Evolutionary conservation across 2,888 invertebrate genomes (phyloP).

Genomic region (Drosophila merina): DNA sequence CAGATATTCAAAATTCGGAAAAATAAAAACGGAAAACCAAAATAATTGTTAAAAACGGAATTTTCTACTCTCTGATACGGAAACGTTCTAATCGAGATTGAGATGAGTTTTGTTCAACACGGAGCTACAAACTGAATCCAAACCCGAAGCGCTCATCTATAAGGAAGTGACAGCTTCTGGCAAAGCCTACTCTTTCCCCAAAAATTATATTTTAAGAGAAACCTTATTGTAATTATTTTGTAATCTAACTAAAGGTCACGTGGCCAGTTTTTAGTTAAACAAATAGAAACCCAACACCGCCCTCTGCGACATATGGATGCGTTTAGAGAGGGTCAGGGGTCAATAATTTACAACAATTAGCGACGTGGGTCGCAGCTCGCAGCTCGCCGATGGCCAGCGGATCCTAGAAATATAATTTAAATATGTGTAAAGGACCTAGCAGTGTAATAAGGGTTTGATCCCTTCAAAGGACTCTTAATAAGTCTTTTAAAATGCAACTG

Average conservation of each 20-base stretch:
- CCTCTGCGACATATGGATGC: conserved; percentile 14
- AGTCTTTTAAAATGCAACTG: not conserved
- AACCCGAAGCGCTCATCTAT: not conserved
- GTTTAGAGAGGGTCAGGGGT: not conserved
- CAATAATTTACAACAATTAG: conserved; percentile 16
- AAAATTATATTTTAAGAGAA: not conserved
- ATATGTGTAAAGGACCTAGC: not conserved
- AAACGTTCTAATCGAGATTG: not conserved
- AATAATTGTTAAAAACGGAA: not conserved
- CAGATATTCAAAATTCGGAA: too few relatives aligned
- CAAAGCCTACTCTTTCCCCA: not conserved
- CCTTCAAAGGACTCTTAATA: not conserved
- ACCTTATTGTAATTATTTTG: not conserved
- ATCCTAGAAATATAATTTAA: not conserved
- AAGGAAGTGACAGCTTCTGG: not conserved
- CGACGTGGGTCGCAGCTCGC: conserved; percentile 3
- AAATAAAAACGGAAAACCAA: too few relatives aligned
- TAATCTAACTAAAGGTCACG: not conserved
- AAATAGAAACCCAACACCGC: conserved; percentile 3
- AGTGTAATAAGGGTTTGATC: not conserved
- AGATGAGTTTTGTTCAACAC: not conserved
- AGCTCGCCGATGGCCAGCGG: conserved; percentile 1
- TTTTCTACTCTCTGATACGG: not conserved
- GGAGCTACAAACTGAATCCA: not conserved
- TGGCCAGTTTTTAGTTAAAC: conserved; percentile 18